Evolutionary conservation across 2,888 invertebrate genomes (phyloP).

Genomic region (Rhingia campestris): DNA sequence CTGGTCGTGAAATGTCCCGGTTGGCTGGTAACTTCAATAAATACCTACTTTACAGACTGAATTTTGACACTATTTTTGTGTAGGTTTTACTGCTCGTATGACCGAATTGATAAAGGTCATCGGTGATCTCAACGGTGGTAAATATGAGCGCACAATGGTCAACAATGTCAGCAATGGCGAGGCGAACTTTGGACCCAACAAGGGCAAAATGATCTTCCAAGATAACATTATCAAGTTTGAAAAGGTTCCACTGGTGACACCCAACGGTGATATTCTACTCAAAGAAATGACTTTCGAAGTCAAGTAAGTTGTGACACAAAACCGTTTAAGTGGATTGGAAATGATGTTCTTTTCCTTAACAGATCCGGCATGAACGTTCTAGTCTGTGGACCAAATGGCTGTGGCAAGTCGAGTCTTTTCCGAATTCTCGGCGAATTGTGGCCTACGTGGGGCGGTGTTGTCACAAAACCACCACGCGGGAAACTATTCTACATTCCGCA

Average conservation of each 20-base stretch:
- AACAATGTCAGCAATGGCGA: conserved; percentile 80
- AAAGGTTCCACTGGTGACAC: conserved; percentile 96
- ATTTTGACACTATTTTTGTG: background rate
- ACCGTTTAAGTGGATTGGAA: too few species aligned
- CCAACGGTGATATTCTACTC: conserved; percentile 97
- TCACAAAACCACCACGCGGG: conserved; percentile 97
- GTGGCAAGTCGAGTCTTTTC: conserved; percentile 98
- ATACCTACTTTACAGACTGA: background rate
- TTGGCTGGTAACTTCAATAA: conserved; percentile 87
- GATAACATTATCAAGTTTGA: conserved; percentile 96
- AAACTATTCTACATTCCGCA: conserved; percentile 97
- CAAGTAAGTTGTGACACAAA: conserved; percentile 83
- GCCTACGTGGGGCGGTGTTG: conserved; percentile 96
- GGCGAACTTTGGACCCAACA: conserved; percentile 86
- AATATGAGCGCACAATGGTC: conserved; percentile 86
- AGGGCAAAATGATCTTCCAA: conserved; percentile 90
- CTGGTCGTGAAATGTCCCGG: conserved; percentile 96
- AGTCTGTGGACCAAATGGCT: conserved; percentile 99
- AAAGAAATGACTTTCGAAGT: conserved; percentile 95
- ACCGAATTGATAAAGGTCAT: conserved; percentile 94
- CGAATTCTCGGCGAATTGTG: conserved; percentile 97
- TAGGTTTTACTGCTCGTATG: conserved; percentile 92
- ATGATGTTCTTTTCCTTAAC: conserved; percentile 10
- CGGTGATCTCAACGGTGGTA: conserved; percentile 91
- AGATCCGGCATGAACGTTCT: conserved; percentile 97